A percentile compares a stretch with the other conserved stretches of the same genome.
phyloP scores from a whole-genome alignment of 1,140 invertebrate species.

The Dreissena rostriformis region DNA sequence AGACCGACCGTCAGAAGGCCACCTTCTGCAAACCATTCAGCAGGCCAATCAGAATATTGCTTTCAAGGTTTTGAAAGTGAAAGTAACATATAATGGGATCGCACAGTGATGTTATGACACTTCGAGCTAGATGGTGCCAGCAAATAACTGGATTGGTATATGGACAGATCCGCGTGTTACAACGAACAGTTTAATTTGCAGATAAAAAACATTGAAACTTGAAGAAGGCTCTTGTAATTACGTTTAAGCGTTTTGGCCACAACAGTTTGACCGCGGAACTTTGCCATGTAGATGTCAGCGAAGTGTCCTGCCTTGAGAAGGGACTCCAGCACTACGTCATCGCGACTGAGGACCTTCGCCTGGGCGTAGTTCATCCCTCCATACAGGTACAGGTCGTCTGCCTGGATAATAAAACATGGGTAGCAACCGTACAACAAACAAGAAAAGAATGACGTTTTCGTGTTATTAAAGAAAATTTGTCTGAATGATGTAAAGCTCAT shows the following conservation, averaged over 20 bases:
- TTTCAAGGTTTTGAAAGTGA: background rate
- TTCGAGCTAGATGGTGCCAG: background rate
- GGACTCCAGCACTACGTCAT: constrained; percentile 22
- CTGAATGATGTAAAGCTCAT: too few species aligned
- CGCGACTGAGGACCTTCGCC: background rate
- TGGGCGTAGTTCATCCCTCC: constrained; percentile 38
- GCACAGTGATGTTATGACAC: background rate
- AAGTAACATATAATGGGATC: background rate
- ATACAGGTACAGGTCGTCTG: constrained; percentile 33
- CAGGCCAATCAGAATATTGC: background rate
- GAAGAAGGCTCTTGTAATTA: background rate
- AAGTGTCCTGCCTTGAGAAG: constrained; percentile 41
- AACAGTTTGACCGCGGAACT: constrained; percentile 1
- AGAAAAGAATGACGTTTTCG: too few species aligned
- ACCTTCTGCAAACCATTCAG: background rate
- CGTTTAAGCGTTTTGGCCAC: constrained; percentile 44
- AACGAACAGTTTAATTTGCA: background rate
- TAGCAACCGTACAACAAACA: too few species aligned
- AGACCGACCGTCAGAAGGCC: too few species aligned
- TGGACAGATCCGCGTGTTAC: background rate
- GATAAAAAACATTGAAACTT: background rate
- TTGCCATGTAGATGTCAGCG: constrained; percentile 33
- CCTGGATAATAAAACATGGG: too few species aligned
- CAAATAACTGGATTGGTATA: background rate
- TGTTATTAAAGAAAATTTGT: too few species aligned